Evolutionary conservation across 2,888 invertebrate genomes (phyloP).

Genomic region (Plagodis dolabraria): DNA sequence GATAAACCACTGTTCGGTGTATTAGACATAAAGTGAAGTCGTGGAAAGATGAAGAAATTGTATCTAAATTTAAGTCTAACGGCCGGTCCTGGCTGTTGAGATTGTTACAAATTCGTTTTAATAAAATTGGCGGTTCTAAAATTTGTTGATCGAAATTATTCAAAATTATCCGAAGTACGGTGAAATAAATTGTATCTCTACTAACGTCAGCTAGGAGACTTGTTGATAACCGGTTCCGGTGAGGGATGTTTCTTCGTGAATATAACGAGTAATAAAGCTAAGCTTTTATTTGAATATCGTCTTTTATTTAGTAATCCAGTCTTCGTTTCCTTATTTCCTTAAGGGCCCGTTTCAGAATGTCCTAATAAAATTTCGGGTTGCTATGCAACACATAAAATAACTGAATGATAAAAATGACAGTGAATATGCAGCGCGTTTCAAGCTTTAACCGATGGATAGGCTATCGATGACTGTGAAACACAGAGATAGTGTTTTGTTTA

Average conservation of each 20-base stretch:
- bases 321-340: not conserved
- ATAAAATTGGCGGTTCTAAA: slow-evolving; percentile 71
- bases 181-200: slow-evolving; percentile 70
- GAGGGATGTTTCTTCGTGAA: slow-evolving; percentile 87
- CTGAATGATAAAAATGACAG: too few species aligned
- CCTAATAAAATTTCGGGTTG: too few species aligned
- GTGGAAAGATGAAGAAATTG: slow-evolving; percentile 67
- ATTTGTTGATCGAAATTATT: slow-evolving; percentile 72
- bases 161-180: slow-evolving; percentile 69
- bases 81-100: slow-evolving; percentile 38
- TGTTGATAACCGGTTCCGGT: slow-evolving; percentile 70
- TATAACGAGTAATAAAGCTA: slow-evolving; percentile 91
- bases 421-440: too few species aligned
- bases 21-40: slow-evolving; percentile 74
- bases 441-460: too few species aligned
- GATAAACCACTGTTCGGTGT: slow-evolving; percentile 81
- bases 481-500: too few species aligned
- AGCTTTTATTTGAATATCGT: slow-evolving; percentile 87
- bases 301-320: slow-evolving; percentile 64
- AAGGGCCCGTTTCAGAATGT: too few species aligned
- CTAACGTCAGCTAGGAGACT: slow-evolving; percentile 71
- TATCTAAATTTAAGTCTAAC: slow-evolving; percentile 64
- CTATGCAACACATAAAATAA: too few species aligned
- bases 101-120: slow-evolving; percentile 63
- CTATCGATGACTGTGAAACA: too few species aligned